Conservation (phyloP, 2,113 vertebrate genomes). For the Recurvirostra avosetta region DNA sequence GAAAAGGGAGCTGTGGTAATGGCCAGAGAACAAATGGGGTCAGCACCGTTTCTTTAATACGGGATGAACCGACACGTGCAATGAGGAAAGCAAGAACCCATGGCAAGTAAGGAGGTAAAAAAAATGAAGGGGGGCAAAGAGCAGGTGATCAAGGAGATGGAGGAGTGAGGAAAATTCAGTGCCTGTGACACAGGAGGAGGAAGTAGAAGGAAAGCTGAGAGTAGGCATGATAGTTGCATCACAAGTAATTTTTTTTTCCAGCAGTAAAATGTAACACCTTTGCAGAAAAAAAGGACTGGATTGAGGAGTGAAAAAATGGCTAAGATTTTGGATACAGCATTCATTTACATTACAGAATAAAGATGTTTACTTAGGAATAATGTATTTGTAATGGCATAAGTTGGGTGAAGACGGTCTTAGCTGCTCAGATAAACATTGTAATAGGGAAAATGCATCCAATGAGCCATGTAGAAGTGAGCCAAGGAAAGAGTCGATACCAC, state of each 20-base stretch:
- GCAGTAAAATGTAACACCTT: neutral
- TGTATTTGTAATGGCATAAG: neutral
- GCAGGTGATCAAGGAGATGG: neutral
- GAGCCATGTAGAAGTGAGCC: neutral
- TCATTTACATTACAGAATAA: neutral
- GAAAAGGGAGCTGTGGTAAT: neutral
- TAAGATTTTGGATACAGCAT: neutral
- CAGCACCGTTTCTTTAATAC: neutral
- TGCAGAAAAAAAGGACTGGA: neutral
- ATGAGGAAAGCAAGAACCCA: neutral
- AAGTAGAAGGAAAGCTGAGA: neutral
- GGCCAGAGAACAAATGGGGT: neutral
- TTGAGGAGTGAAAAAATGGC: neutral
- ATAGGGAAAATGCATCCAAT: neutral
- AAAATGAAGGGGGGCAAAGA: neutral
- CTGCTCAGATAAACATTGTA: neutral
- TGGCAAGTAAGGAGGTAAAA: rapidly evolving
- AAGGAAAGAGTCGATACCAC: rapidly evolving
- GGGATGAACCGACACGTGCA: rapidly evolving
- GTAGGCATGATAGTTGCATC: neutral
- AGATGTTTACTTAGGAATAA: neutral
- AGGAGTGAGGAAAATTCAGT: neutral
- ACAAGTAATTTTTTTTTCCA: neutral
- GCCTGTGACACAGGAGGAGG: neutral
- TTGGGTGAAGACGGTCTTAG: neutral